Percentiles rank a stretch among this genome's conserved stretches.
Evolutionary conservation across 2,888 invertebrate genomes (phyloP).

Genomic region (Perizoma affinitatum): DNA sequence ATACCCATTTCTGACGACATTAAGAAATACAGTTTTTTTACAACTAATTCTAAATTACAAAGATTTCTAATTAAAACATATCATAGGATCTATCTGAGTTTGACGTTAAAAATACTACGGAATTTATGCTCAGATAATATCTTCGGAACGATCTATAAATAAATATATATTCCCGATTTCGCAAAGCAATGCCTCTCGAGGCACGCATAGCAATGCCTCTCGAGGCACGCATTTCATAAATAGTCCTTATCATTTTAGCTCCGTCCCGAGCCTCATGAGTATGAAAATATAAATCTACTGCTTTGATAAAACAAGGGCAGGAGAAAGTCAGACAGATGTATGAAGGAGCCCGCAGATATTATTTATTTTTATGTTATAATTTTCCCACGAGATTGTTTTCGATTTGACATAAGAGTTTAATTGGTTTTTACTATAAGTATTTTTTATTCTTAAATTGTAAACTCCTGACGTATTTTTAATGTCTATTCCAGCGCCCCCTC

Average conservation of each 20-base stretch:
- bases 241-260: slow-evolving; percentile 20
- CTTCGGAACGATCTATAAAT: slow-evolving; percentile 20
- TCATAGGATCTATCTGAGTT: background rate
- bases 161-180: slow-evolving; percentile 18
- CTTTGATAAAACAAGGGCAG: background rate
- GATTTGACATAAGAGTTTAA: background rate
- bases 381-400: background rate
- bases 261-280: slow-evolving; percentile 15
- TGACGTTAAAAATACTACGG: background rate
- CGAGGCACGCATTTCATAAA: slow-evolving; percentile 13
- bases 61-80: too few species aligned
- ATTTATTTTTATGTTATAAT: background rate
- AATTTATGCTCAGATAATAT: slow-evolving; percentile 12
- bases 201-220: too few species aligned
- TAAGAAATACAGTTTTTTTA: too few species aligned
- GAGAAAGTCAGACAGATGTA: background rate
- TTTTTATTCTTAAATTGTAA: too few species aligned
- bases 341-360: slow-evolving; percentile 8
- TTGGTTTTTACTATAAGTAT: too few species aligned
- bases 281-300: slow-evolving; percentile 11
- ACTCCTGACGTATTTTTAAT: too few species aligned
- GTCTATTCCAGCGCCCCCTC: too few species aligned
- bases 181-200: slow-evolving; percentile 10
- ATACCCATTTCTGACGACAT: too few species aligned
- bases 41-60: too few species aligned